Evolutionary conservation across 1,140 invertebrate species (phyloP).

Genomic region (Drosophila melanica): DNA sequence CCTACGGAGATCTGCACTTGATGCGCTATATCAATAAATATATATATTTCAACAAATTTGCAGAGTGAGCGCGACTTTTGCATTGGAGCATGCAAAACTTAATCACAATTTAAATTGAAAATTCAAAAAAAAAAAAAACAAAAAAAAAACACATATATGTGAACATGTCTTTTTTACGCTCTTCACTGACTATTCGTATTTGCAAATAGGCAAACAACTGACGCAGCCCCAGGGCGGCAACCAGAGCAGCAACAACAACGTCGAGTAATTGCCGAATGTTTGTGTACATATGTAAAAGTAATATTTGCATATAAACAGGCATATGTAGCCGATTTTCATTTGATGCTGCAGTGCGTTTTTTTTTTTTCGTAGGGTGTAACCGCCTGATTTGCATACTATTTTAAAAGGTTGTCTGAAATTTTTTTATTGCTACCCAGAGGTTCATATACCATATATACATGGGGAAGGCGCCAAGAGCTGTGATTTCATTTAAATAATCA

Average conservation of each 20-base stretch:
- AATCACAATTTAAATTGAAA: slow-evolving; percentile 81
- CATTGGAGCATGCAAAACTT: slow-evolving; percentile 70
- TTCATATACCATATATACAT: slow-evolving; percentile 12
- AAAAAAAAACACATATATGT: not conserved
- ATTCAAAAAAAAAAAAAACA: slow-evolving; percentile 47
- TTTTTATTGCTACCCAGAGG: slow-evolving; percentile 42
- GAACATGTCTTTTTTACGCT: slow-evolving; percentile 30
- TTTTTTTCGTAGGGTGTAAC: slow-evolving; percentile 40
- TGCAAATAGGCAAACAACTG: slow-evolving; percentile 71
- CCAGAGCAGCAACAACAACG: slow-evolving; percentile 13
- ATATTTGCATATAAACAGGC: slow-evolving; percentile 80
- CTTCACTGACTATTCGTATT: slow-evolving; percentile 54
- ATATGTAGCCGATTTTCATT: slow-evolving; percentile 76
- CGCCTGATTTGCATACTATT: slow-evolving; percentile 69
- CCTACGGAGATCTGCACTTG: slow-evolving; percentile 31
- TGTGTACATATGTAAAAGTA: slow-evolving; percentile 74
- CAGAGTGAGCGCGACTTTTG: slow-evolving; percentile 40
- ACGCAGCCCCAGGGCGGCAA: slow-evolving; percentile 18
- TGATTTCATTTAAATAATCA: slow-evolving; percentile 28
- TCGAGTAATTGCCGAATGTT: slow-evolving; percentile 78
- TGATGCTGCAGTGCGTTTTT: slow-evolving; percentile 44
- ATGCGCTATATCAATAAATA: slow-evolving; percentile 44
- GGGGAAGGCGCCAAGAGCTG: slow-evolving; percentile 29
- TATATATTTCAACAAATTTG: slow-evolving; percentile 14
- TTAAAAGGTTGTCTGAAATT: slow-evolving; percentile 50